Base-by-base conservation (phyloP, 2,888 invertebrate species). In the Crocallis elinguaria region DNA sequence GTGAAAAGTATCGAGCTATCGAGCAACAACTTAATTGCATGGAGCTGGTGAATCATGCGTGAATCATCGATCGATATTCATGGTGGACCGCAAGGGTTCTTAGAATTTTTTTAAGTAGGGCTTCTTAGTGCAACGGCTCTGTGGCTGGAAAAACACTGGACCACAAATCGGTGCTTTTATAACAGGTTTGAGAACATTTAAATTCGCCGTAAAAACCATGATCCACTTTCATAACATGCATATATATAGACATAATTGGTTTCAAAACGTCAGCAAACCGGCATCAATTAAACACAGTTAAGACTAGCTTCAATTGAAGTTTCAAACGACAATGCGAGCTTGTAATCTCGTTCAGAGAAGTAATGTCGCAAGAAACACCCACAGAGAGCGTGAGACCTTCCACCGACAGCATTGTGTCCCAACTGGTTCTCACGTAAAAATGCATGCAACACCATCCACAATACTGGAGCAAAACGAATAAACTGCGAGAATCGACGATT, bases 321-420 rank as follows among this genome's bases (percentile, higher is more conserved):
- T 48, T 53, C 49, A 56, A 65, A 72, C 67, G 73, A 73, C 69
- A 66, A 60, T 60, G 72, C 60, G 63, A 57, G 71, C n/a, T n/a
- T n/a, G 69, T 71, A 72, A 67, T 67, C 64, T 69, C 57, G 61
- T 64, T 64, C 68, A 70, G 64, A 68, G 60, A 56, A 57, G 43
- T 44, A 60, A 79, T 88, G 84, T 87, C 79, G 88, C 83, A 89
- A 89, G 86, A 79, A 78, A 78, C 81, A 73, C 53, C 75, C 75
- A 77, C 79, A 49, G 82, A 80, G 82, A 84, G 84, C 88, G 89
- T 88, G 89, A 74, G 88, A 89, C 72, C 64, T 36, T 42, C 48
- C 53, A 48, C 33, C 64, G 52, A 53, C 50, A 44, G 70, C 69
- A 88, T 88, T 87, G 88, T 88, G 75, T 75, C 73, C 67, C 74